Evolutionary conservation across 2,797 vertebrate species (phyloP), one percentile per base, ranked within the genome.

Genomic region (Xenentodon cancila): DNA sequence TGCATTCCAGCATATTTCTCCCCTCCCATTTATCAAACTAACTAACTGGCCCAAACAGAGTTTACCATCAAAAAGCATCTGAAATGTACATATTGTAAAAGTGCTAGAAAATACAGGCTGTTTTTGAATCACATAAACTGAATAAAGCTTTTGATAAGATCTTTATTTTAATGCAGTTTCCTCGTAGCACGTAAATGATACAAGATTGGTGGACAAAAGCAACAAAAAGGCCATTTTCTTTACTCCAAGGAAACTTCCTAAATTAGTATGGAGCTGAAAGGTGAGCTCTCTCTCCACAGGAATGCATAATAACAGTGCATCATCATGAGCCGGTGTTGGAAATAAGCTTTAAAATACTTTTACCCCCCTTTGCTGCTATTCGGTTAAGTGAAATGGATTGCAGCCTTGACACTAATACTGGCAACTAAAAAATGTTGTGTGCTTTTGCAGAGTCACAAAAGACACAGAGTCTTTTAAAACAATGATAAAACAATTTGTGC

Each of bases 201-300:
- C 53, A 55, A 63, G 53, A 74, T 70, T 47, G 1, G 7, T n/a
- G 27, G 68, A 71, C 55, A 68, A 56, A 60, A 37, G 34, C 64
- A 77, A 88, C 85, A 84, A 86, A 65, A 71, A 68, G 32, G 48
- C 56, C 63, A 78, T 61, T 86, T 22, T 71, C 54, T 63, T 40
- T 48, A 30, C 53, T 52, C 71, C 19, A 47, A 77, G 66, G 55
- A 77, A 58, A 53, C 58, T 53, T 71, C 50, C 53, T 54, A 56
- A 84, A 77, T 81, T 72, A 68, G 67, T 19, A 40, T 53, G 1
- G 56, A 45, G 71, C 15, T 86, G 78, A 85, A 84, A 90, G 82
- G 84, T 82, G 85, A 89, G 77, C 80, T 82, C 68, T 68, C 68
- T 68, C 50, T 79, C 66, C 78, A 75, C 74, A 84, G 77, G 81